phyloP scores from a whole-genome alignment of 2,888 invertebrate genomes.

The Pseudococcus viburni region DNA sequence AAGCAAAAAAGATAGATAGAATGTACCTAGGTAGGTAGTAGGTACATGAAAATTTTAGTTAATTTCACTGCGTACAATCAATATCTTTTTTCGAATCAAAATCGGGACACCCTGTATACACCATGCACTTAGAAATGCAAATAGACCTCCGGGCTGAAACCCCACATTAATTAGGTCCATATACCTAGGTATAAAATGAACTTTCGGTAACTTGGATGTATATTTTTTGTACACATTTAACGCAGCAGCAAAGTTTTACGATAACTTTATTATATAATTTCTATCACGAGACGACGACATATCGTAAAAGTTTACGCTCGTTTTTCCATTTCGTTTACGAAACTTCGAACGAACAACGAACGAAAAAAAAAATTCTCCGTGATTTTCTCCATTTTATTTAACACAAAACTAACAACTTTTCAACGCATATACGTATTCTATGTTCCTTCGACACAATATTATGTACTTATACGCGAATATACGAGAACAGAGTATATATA shows the following conservation, averaged over 20 bases:
- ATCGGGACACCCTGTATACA: no score
- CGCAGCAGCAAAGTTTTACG: neutral
- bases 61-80: no score
- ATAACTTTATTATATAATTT: constrained; percentile 27
- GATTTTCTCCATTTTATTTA: constrained; percentile 6
- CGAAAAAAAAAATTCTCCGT: neutral
- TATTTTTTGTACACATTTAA: neutral
- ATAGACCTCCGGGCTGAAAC: neutral
- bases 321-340: constrained; percentile 4
- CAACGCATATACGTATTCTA: neutral
- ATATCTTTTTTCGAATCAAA: no score
- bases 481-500: neutral
- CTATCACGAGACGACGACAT: neutral
- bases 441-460: neutral
- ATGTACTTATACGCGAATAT: neutral
- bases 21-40: no score
- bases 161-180: neutral
- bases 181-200: neutral
- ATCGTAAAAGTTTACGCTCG: constrained; percentile 22
- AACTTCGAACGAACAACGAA: neutral
- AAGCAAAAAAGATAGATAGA: no score
- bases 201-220: neutral
- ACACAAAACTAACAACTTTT: constrained; percentile 26
- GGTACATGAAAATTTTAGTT: no score
- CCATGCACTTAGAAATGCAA: no score